phyloP scores from a whole-genome alignment of 2,797 vertebrate species.

The Alcedo quadribrachys region DNA sequence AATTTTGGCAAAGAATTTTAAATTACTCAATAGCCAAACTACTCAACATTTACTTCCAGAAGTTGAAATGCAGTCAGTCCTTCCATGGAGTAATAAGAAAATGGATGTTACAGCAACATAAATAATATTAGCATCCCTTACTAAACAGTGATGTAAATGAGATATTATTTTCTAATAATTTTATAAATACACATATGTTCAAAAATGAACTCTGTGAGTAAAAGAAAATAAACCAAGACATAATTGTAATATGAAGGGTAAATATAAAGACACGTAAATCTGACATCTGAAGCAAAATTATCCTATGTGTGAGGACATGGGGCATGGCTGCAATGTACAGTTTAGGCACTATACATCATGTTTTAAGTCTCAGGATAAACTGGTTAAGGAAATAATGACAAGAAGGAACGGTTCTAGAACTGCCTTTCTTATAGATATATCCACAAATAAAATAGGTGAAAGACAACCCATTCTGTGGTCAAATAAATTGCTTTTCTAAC shows the following conservation, averaged over 20 bases:
- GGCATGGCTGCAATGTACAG: background rate
- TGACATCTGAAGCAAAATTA: background rate
- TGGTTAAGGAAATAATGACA: background rate
- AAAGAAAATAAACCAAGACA: background rate
- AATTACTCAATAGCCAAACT: background rate
- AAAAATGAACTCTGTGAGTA: background rate
- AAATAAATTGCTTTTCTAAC: background rate
- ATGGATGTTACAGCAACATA: background rate
- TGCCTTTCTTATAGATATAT: background rate
- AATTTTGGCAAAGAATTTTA: background rate
- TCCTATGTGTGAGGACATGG: background rate
- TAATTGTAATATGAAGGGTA: background rate
- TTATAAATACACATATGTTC: background rate
- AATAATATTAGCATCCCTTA: background rate
- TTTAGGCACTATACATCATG: background rate
- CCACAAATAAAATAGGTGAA: background rate
- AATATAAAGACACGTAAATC: background rate
- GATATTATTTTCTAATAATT: background rate
- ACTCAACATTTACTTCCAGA: background rate
- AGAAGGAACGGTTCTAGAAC: background rate
- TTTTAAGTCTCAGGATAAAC: background rate
- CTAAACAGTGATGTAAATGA: background rate
- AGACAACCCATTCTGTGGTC: background rate
- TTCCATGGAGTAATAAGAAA: background rate
- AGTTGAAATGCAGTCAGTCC: background rate